Conservation (phyloP, 2,888 invertebrate genomes). For the Miltochrista miniata region DNA sequence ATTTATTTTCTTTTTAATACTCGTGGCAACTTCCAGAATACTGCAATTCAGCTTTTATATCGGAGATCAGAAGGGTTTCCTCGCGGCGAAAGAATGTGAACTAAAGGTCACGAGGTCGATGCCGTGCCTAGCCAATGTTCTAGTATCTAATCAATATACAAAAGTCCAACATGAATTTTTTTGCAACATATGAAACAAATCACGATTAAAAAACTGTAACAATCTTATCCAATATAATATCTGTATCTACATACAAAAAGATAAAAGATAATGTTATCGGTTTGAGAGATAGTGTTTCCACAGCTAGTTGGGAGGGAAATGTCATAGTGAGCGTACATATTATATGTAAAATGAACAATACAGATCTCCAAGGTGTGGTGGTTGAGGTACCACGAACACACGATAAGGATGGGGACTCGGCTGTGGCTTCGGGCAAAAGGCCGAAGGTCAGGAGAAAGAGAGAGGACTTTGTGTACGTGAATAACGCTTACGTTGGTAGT, state of each 20-base stretch:
- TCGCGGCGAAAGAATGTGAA: too few species aligned
- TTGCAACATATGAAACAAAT: background rate
- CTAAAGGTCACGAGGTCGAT: too few species aligned
- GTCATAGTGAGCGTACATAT: slow-evolving; percentile 15
- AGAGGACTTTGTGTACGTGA: slow-evolving; percentile 62
- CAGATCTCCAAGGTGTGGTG: slow-evolving; percentile 10
- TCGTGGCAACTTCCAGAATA: too few species aligned
- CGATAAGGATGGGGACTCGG: background rate
- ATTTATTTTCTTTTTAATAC: too few species aligned
- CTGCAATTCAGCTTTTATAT: too few species aligned
- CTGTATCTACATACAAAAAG: slow-evolving; percentile 18
- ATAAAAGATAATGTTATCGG: background rate
- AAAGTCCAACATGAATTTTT: too few species aligned
- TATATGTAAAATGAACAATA: slow-evolving; percentile 19
- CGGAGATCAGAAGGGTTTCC: too few species aligned
- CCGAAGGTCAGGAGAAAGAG: slow-evolving; percentile 5
- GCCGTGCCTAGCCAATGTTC: too few species aligned
- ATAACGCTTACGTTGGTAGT: slow-evolving; percentile 65
- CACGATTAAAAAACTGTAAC: slow-evolving; percentile 7
- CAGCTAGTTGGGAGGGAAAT: slow-evolving; percentile 29
- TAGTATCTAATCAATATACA: too few species aligned
- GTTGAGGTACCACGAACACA: slow-evolving; percentile 11
- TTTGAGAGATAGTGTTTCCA: slow-evolving; percentile 1
- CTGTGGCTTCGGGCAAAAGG: background rate
- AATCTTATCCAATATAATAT: slow-evolving; percentile 23